Evolutionary conservation across 2,797 vertebrate genomes (phyloP).

Genomic region (Ambastaia sidthimunki): DNA sequence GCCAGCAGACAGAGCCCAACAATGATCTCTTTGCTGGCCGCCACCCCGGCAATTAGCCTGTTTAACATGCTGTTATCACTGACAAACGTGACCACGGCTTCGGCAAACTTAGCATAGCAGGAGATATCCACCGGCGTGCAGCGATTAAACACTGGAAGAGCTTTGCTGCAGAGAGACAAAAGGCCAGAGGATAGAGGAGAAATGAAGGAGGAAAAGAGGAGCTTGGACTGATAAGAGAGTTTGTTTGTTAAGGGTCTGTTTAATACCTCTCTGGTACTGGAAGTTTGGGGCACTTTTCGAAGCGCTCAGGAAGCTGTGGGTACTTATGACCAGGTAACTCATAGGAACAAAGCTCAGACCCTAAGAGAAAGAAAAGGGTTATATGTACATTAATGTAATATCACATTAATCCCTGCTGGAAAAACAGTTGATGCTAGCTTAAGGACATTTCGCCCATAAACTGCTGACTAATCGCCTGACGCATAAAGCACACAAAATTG

Average conservation of each 20-base stretch:
- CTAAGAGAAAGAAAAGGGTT: conserved; percentile 68
- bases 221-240: conserved; percentile 3
- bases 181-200: conserved; percentile 44
- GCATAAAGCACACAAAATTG: no score
- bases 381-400: not conserved
- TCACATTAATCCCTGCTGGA: not conserved
- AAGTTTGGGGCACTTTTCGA: conserved; percentile 89
- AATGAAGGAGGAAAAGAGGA: conserved; percentile 14
- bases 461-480: no score
- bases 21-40: conserved; percentile 98
- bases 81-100: conserved; percentile 96
- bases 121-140: conserved; percentile 96
- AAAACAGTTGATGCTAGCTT: no score
- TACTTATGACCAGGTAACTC: conserved; percentile 87
- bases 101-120: conserved; percentile 95
- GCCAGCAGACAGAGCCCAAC: conserved; percentile 96
- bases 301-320: conserved; percentile 79
- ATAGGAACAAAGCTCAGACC: conserved; percentile 90
- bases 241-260: not conserved
- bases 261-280: conserved; percentile 93
- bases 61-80: conserved; percentile 95
- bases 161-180: conserved; percentile 75
- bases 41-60: conserved; percentile 94
- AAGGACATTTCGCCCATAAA: no score
- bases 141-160: conserved; percentile 96